These are phyloP conservation scores for Micronycteris hirsuta DNA, from an alignment of 2,113 vertebrate species.

Conservation along the genomic window DNA sequence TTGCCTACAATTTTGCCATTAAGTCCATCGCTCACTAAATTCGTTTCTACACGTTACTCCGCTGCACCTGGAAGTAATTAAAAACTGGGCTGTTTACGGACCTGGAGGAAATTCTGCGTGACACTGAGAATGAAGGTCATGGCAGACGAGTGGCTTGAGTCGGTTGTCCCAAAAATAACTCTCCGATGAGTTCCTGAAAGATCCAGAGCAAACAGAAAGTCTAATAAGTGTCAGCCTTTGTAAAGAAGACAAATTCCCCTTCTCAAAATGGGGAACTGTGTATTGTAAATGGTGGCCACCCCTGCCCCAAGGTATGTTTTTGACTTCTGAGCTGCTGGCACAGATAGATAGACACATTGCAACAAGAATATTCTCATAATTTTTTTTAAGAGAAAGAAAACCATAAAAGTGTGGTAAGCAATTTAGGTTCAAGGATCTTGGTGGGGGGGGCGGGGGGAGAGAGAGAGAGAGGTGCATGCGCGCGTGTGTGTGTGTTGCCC, in stretches of 20 bases:
- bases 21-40: not conserved
- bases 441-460: no score
- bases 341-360: not conserved
- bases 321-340: not conserved
- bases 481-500: not conserved
- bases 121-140: not conserved
- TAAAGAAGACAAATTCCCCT: not conserved
- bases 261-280: not conserved
- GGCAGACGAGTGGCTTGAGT: accelerated
- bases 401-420: not conserved
- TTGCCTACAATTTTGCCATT: not conserved
- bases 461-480: no score
- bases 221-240: not conserved
- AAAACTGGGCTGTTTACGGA: not conserved
- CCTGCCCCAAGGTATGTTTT: not conserved
- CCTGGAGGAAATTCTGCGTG: not conserved
- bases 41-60: not conserved
- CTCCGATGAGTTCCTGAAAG: not conserved
- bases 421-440: not conserved
- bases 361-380: no score
- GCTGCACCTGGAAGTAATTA: not conserved
- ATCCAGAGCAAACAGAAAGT: not conserved
- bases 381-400: not conserved
- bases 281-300: not conserved
- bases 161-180: not conserved